Base-by-base conservation (phyloP, 1,140 invertebrate genomes). In the Drosophila triauraria region DNA sequence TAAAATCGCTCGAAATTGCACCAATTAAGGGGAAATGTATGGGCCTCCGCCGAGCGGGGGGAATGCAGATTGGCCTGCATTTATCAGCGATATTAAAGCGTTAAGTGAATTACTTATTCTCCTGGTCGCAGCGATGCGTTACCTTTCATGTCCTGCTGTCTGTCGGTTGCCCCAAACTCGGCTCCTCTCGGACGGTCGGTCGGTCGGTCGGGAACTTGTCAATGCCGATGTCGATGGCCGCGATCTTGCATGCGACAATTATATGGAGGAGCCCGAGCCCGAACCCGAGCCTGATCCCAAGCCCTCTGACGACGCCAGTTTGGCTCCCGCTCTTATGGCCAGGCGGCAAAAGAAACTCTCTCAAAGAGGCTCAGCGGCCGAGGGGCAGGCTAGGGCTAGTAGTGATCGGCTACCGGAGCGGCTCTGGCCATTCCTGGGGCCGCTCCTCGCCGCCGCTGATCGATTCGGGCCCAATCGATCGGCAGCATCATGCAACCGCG, bases 51-150 rank as follows among this genome's bases (percentile, higher is more conserved):
- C 15, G 13, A 44, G 20, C 9, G 62, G 32, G 44, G 44, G 35
- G 13, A 15, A 62, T 56, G 62, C 58, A 68, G 54, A 82, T 82
- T 78, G 80, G 67, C 44, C 75, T 74, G 85, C 67, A 91, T 91
- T 91, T 91, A 91, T 91, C 88, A 91, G 87, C 72, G 88, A 91
- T 91, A 91, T 91, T 91, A 91, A 91, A 91, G 88, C 83, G 88
- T 91, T 91, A 91, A 91, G 88, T 91, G 88, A 91, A 91, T 91
- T 91, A 90, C 85, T 90, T 90, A 90, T 90, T 90, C 85, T 84
- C 63, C 47, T 58, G 60, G 59, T 57, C 78, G 63, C 78, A 65
- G 68, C 81, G 83, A 83, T 88, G 84, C 84, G 84, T 88, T 88
- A 88, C 80, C 82, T 86, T 86, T 91, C 86, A 81, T 80, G 82